phyloP scores from a whole-genome alignment of 2,113 vertebrate genomes.

The Osmerus mordax region DNA sequence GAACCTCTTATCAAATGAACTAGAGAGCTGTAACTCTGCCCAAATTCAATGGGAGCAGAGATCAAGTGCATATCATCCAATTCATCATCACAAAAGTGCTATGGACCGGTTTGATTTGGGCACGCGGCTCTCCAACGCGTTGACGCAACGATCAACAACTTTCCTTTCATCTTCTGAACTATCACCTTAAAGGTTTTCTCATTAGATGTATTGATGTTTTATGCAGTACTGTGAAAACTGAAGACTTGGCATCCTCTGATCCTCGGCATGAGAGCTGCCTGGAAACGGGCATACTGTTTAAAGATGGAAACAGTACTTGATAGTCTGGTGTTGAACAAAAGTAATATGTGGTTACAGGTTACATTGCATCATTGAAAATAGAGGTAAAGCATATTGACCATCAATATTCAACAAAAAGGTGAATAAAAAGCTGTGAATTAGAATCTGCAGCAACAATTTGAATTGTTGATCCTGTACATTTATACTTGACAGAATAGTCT shows the following conservation, averaged over 20 bases:
- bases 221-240: constrained; percentile 62
- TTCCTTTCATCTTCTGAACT: constrained; percentile 60
- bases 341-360: constrained; percentile 46
- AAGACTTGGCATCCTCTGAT: constrained; percentile 56
- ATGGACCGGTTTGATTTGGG: constrained; percentile 28
- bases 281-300: constrained; percentile 50
- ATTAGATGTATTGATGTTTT: constrained; percentile 65
- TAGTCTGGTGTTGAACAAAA: constrained; percentile 37
- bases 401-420: not conserved
- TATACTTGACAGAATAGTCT: no score
- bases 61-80: constrained; percentile 42
- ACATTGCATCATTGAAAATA: constrained; percentile 47
- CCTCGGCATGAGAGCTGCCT: constrained; percentile 47
- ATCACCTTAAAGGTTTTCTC: constrained; percentile 64
- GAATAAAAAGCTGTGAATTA: not conserved
- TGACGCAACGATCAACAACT: constrained; percentile 28
- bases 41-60: constrained; percentile 41
- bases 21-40: not conserved
- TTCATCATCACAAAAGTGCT: constrained; percentile 24
- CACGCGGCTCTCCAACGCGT: constrained; percentile 22
- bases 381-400: constrained; percentile 31
- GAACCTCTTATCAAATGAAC: no score
- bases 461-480: not conserved
- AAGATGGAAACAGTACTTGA: constrained; percentile 41
- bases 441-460: not conserved